phyloP scores from a whole-genome alignment of 2,113 vertebrate genomes.

The Myiagra hebetior region DNA sequence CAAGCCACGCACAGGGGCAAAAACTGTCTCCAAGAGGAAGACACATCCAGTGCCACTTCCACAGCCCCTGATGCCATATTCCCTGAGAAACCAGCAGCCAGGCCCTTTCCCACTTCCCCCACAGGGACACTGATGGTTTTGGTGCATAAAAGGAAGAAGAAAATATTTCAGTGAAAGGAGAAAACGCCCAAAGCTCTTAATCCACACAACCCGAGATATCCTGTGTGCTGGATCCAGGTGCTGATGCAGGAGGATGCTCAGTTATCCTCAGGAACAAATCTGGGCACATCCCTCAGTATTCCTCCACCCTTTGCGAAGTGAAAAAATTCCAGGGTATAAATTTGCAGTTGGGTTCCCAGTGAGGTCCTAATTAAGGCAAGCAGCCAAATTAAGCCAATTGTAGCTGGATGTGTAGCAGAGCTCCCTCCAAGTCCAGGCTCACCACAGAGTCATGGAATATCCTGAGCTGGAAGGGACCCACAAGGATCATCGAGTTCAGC shows the following conservation, averaged over 20 bases:
- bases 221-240: too few relatives aligned
- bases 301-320: neutral
- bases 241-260: neutral
- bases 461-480: neutral
- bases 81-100: neutral
- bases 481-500: too few relatives aligned
- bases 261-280: neutral
- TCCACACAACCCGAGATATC: neutral
- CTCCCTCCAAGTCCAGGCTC: neutral
- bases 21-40: neutral
- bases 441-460: rapidly evolving
- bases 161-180: neutral
- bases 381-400: neutral
- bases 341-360: neutral
- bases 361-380: neutral
- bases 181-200: neutral
- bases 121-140: rapidly evolving
- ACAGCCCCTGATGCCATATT: neutral
- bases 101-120: neutral
- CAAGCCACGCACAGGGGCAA: neutral
- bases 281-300: neutral
- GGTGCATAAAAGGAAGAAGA: neutral
- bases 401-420: neutral
- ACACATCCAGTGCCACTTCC: neutral
- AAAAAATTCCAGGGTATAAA: neutral